phyloP scores from a whole-genome alignment of 2,113 vertebrate species.

The Ophiodon elongatus region DNA sequence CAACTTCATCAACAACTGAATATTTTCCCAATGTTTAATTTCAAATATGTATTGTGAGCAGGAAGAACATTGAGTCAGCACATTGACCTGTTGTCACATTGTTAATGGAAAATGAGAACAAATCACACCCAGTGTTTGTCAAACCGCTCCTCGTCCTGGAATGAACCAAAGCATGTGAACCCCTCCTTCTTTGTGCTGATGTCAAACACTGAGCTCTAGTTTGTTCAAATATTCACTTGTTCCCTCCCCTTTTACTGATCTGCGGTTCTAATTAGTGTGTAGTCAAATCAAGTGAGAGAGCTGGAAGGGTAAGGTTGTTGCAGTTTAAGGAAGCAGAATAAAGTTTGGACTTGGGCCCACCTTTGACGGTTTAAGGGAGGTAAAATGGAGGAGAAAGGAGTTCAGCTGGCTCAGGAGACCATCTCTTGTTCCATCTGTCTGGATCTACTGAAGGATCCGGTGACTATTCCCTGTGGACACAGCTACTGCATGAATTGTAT shows the following conservation, averaged over 20 bases:
- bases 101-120: background rate
- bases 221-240: background rate
- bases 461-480: constrained; percentile 19
- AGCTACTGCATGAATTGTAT: constrained; percentile 23
- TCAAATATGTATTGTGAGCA: too few species aligned
- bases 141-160: background rate
- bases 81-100: background rate
- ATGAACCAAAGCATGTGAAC: background rate
- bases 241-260: background rate
- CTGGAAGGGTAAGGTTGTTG: background rate
- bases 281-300: background rate
- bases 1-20: too few species aligned
- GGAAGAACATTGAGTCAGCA: background rate
- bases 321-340: background rate
- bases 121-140: too few species aligned
- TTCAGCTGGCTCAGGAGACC: background rate
- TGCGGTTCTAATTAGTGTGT: background rate
- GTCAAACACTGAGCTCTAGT: background rate
- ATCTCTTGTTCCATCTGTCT: constrained; percentile 30
- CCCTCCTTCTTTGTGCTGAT: background rate
- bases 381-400: background rate
- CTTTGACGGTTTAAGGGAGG: background rate
- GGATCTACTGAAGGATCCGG: constrained; percentile 40
- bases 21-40: too few species aligned
- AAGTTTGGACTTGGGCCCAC: background rate